Conservation (phyloP, 2,113 vertebrate species). For the Odocoileus virginianus region DNA sequence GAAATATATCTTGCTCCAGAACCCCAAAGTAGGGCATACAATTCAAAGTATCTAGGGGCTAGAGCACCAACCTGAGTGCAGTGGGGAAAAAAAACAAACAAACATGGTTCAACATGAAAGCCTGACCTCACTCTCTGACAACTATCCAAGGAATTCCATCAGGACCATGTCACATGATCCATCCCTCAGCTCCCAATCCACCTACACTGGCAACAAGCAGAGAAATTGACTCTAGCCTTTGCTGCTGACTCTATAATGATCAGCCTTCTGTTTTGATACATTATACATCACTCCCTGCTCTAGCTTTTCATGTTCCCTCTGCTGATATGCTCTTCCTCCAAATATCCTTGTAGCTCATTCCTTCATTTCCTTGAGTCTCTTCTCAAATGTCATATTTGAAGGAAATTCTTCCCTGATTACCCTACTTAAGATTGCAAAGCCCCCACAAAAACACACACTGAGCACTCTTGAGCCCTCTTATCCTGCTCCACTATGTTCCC, state of each 20-base stretch:
- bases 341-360: neutral
- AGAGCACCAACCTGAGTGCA: neutral
- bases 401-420: neutral
- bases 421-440: neutral
- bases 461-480: neutral
- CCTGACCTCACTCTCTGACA: neutral
- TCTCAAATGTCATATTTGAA: neutral
- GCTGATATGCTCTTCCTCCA: neutral
- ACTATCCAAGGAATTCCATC: neutral
- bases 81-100: neutral
- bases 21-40: neutral
- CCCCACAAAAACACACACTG: neutral
- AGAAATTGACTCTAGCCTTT: neutral
- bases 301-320: neutral
- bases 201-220: neutral
- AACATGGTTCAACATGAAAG: rapidly evolving
- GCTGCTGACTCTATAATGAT: neutral
- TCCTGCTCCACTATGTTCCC: neutral
- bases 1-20: neutral
- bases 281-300: neutral
- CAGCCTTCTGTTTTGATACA: neutral
- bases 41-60: neutral
- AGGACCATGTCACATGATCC: neutral
- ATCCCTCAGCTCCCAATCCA: neutral
- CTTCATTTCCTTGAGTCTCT: neutral